Evolutionary conservation across 2,113 vertebrate species (phyloP), one percentile per base, ranked within the genome.

Genomic region (Butastur rufipennis): DNA sequence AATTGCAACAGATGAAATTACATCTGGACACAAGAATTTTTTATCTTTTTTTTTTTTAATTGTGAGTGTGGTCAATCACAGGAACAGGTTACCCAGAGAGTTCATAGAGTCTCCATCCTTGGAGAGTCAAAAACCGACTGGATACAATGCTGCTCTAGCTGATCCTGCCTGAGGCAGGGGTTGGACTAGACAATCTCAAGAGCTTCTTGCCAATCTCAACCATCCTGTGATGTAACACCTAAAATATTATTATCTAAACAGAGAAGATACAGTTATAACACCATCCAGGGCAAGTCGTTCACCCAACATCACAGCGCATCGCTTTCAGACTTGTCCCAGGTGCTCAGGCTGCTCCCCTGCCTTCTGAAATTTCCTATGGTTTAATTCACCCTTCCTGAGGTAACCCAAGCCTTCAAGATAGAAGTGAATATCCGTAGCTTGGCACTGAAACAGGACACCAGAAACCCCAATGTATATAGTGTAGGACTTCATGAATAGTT

Each of bases 261-360:
- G 53, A 70, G 34, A 80, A 71, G n/a, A 16, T 15, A 21, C 20
- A 56, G 22, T 25, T 87, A 11, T 71, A 66, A 50, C 2, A 67
- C 5, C 23, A 66, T 43, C 18, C 73, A 62, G 40, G 25, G 7
- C 36, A 85, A 26, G 20, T 16, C 0, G 1, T 26, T 19, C 27
- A 34, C 26, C 38, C 47, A 66, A 0, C 0, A 3, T 88, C 36
- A 83, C 16, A 45, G 27, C 48, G 16, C 0, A 0, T 43, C 38
- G 36, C 32, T 74, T 83, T 50, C 65, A 43, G 17, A 34, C n/a
- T 66, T 71, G 21, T 47, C 13, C 31, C 8, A 11, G 32, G 29
- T 67, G 26, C 22, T 79, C 45, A 74, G 25, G 22, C 32, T 81
- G 13, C n/a, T 63, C 31, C 21, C 4, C 13, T 55, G 16, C 22